phyloP scores from a whole-genome alignment of 2,888 invertebrate species.

The Eupithecia subfuscata region DNA sequence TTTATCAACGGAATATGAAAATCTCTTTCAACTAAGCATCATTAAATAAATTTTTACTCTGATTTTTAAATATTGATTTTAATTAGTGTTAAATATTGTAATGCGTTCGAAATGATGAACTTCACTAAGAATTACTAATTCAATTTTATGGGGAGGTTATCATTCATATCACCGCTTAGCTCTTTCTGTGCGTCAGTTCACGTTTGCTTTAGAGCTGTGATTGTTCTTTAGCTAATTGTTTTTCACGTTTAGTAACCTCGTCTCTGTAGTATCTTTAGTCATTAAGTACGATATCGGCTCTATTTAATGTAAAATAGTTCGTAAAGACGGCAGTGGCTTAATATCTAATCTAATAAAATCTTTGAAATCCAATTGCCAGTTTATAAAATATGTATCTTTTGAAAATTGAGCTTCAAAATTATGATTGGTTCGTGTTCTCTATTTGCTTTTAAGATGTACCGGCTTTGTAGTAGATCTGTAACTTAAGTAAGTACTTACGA shows the following conservation, averaged over 20 bases:
- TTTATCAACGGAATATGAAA: slow-evolving; percentile 74
- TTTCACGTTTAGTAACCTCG: slow-evolving; percentile 53
- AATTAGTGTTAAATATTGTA: slow-evolving; percentile 41
- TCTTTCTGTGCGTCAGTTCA: slow-evolving; percentile 65
- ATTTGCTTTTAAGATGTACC: slow-evolving; percentile 78
- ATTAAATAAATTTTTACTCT: slow-evolving; percentile 54
- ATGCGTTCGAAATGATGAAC: slow-evolving; percentile 22
- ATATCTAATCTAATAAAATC: slow-evolving; percentile 42
- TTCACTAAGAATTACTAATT: slow-evolving; percentile 36
- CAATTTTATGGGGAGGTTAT: slow-evolving; percentile 57
- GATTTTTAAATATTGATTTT: slow-evolving; percentile 53
- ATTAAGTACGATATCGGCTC: slow-evolving; percentile 69
- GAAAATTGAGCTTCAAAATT: slow-evolving; percentile 46
- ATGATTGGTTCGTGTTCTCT: slow-evolving; percentile 72
- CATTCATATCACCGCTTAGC: slow-evolving; percentile 72
- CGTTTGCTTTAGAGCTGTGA: slow-evolving; percentile 79
- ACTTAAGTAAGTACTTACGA: slow-evolving; percentile 82
- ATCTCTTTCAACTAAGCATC: slow-evolving; percentile 76
- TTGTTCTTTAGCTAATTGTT: slow-evolving; percentile 70
- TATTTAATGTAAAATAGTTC: slow-evolving; percentile 54
- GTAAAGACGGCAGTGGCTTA: slow-evolving; percentile 55
- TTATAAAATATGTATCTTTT: slow-evolving; percentile 25
- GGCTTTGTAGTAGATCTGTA: slow-evolving; percentile 82
- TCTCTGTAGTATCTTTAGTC: slow-evolving; percentile 63
- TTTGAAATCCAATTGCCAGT: slow-evolving; percentile 24